Evolutionary conservation across 2,888 invertebrate species (phyloP), one percentile per base, ranked within the genome.

Genomic region (Agelastica alni): DNA sequence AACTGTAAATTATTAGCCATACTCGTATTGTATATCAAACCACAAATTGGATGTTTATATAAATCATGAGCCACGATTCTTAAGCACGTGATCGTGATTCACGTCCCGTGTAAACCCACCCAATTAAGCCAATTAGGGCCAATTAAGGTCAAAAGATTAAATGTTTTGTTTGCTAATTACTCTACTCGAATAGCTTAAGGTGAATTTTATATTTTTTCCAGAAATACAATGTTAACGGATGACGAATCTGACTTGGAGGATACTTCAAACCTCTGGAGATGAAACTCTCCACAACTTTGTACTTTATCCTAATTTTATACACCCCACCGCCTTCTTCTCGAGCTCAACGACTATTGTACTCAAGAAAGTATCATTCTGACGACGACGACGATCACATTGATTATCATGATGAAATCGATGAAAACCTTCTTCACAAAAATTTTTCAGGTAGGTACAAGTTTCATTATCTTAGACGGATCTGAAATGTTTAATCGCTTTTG

Each of bases 301-400:
- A 66, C 62, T 61, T 74, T 60, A 70, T 73, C 69, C 63, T 75
- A 56, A 63, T 73, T 70, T 70, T 78, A 60, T 73, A 73, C 68
- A 73, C 71, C 63, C 70, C 75, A 64, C 67, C 70, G 56, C 65
- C 71, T 39, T 37, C 41, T 20, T 30, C 42, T 58, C 59, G 65
- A 56, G 74, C 70, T 43, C 73, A 74, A 65, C 67, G 70, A 45
- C 60, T 73, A 51, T 66, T 67, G 17, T 70, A 73, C 18, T 72
- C 73, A 43, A 69, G 68, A 51, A 68, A 67, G 44, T 70, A 68
- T 56, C 69, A 70, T 37, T 62, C 68, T 51, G 72, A 72, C 53
- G 70, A 74, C 36, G 77, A 77, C 60, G 75, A 74, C 61, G 64
- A 69, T 37, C 63, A 65, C 44, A 68, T 66, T 10, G 65, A 66